Percentiles rank a stretch among this genome's conserved stretches.
These are phyloP conservation scores for Siniperca chuatsi DNA, from an alignment of 2,113 vertebrate genomes.

Conservation along the genomic window DNA sequence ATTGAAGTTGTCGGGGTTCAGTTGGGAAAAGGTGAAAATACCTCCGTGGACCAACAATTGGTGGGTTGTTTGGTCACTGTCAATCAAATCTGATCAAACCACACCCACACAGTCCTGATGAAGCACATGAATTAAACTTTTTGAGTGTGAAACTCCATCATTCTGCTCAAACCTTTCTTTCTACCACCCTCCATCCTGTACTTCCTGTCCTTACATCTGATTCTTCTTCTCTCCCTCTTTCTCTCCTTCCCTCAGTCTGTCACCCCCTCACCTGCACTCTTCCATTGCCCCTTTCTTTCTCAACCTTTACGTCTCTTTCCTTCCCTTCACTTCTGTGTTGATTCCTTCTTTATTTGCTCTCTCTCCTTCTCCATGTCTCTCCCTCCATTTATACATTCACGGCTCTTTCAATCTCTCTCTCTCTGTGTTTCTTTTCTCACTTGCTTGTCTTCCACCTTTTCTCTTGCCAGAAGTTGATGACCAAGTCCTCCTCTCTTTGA, in stretches of 20 bases:
- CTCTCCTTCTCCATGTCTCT: neutral
- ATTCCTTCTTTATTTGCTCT: neutral
- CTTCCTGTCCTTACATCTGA: neutral
- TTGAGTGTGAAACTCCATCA: neutral
- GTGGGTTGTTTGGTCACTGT: neutral
- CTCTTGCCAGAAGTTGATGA: constrained; percentile 36
- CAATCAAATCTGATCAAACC: neutral
- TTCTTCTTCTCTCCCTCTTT: neutral
- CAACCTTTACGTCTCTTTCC: neutral
- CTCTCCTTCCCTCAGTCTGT: neutral
- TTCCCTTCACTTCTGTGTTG: neutral
- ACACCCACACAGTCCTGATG: neutral
- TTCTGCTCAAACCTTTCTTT: neutral
- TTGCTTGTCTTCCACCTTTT: constrained; percentile 26
- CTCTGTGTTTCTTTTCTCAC: constrained; percentile 7
- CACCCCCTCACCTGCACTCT: neutral
- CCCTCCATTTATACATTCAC: neutral
- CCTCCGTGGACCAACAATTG: neutral
- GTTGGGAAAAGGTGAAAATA: too few relatives aligned
- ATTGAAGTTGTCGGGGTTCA: too few relatives aligned
- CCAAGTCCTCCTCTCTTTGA: constrained; percentile 52
- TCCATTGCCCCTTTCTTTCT: neutral
- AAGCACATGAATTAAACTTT: neutral
- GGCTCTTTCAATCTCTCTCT: neutral
- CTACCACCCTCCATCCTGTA: neutral